Evolutionary conservation across 2,888 invertebrate genomes (phyloP).

Genomic region (Panopea generosa): DNA sequence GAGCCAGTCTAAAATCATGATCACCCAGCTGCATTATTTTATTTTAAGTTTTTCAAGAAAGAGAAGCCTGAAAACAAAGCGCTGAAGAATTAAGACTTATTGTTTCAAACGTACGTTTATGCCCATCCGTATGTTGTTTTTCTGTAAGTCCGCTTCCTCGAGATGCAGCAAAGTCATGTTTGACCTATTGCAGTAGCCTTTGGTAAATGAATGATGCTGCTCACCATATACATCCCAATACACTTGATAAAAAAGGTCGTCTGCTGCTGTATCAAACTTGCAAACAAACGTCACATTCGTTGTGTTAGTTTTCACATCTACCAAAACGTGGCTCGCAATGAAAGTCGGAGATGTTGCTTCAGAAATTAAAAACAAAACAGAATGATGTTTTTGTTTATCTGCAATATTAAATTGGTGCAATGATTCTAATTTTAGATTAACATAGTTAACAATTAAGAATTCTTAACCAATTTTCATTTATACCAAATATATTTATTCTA

Average conservation of each 20-base stretch:
- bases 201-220: not conserved
- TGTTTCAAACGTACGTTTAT: not conserved
- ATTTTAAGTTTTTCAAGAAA: not conserved
- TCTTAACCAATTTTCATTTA: not conserved
- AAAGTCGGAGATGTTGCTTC: not conserved
- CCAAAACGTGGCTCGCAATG: not conserved
- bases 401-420: not conserved
- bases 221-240: not conserved
- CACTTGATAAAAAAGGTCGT: slow-evolving; percentile 1
- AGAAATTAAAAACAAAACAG: not conserved
- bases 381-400: not conserved
- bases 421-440: not conserved
- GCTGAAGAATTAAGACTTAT: not conserved
- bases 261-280: not conserved
- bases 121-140: not conserved
- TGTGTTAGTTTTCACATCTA: not conserved
- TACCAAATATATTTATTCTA: not conserved
- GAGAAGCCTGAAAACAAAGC: not conserved
- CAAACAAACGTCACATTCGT: not conserved
- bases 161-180: not conserved
- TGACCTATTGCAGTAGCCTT: not conserved
- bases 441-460: not conserved
- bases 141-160: not conserved
- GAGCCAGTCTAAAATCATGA: too few species aligned
- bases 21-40: not conserved